Percentiles rank a stretch among this genome's conserved stretches.
These are phyloP conservation scores for Clamator glandarius DNA, from an alignment of 2,797 vertebrate species.

Conservation along the genomic window DNA sequence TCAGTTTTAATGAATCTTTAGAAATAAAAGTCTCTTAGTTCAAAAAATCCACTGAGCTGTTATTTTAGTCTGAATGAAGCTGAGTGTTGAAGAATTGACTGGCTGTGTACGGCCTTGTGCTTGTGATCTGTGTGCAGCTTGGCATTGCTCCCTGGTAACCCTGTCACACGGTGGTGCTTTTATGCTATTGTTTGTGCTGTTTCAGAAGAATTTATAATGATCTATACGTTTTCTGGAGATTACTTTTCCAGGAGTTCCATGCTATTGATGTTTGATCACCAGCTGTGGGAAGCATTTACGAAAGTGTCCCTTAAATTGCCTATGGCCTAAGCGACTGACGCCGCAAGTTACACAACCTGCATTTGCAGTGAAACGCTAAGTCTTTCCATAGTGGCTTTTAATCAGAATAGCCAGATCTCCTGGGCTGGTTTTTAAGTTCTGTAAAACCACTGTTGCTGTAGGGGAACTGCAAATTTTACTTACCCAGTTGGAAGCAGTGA, in stretches of 20 bases:
- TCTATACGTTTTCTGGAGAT: background rate
- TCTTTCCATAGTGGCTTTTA: background rate
- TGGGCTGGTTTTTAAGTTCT: background rate
- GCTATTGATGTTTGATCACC: background rate
- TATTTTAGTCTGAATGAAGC: background rate
- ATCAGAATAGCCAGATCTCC: background rate
- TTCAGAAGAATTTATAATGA: background rate
- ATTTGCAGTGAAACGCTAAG: background rate
- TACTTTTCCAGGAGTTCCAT: background rate
- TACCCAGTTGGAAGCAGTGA: background rate
- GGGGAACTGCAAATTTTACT: background rate
- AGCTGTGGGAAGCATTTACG: background rate
- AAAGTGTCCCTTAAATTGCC: background rate
- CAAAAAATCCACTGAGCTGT: background rate
- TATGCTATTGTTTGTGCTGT: background rate
- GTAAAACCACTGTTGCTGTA: fast-evolving
- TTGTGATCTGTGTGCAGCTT: fast-evolving
- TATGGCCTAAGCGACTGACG: fast-evolving
- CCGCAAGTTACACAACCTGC: background rate
- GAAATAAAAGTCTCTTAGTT: background rate
- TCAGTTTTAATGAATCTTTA: background rate
- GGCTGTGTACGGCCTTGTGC: background rate
- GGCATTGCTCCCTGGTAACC: background rate
- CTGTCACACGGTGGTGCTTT: background rate
- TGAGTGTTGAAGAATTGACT: background rate